These are phyloP conservation scores for Scylla paramamosain DNA, from an alignment of 1,140 invertebrate species.

Conservation along the genomic window DNA sequence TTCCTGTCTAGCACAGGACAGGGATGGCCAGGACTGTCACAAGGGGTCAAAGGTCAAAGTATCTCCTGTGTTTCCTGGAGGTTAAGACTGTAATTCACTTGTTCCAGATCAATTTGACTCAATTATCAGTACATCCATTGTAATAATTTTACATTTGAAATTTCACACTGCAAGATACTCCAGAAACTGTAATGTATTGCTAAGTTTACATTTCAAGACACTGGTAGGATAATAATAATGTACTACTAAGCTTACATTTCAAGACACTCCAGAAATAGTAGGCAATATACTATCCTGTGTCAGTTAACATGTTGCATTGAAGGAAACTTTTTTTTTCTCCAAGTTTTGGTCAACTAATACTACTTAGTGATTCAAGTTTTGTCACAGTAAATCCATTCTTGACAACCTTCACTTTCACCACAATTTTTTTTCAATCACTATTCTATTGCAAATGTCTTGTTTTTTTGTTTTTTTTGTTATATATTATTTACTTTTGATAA, in stretches of 20 bases:
- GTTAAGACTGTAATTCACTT: background rate
- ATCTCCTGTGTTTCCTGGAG: background rate
- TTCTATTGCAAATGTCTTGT: constrained; percentile 23
- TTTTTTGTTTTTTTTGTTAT: background rate
- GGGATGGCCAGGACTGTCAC: background rate
- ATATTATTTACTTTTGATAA: background rate
- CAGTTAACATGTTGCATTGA: background rate
- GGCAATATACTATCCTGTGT: background rate
- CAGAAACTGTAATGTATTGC: too few relatives aligned
- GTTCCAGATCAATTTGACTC: background rate
- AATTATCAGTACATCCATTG: background rate
- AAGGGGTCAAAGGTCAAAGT: background rate
- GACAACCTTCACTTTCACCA: constrained; percentile 21
- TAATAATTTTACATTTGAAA: too few relatives aligned
- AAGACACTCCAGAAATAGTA: background rate
- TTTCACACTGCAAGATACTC: too few relatives aligned
- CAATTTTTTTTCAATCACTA: background rate
- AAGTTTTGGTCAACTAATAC: background rate
- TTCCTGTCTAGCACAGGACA: background rate
- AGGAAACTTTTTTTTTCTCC: too few relatives aligned
- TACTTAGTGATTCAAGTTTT: background rate
- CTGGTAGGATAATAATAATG: too few relatives aligned
- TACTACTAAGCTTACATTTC: background rate
- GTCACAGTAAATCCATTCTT: background rate
- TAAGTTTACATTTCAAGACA: background rate